A percentile compares a stretch with the other conserved stretches of the same genome.
Conservation (phyloP, 2,888 invertebrate species). For the Leptodirus hochenwartii region DNA sequence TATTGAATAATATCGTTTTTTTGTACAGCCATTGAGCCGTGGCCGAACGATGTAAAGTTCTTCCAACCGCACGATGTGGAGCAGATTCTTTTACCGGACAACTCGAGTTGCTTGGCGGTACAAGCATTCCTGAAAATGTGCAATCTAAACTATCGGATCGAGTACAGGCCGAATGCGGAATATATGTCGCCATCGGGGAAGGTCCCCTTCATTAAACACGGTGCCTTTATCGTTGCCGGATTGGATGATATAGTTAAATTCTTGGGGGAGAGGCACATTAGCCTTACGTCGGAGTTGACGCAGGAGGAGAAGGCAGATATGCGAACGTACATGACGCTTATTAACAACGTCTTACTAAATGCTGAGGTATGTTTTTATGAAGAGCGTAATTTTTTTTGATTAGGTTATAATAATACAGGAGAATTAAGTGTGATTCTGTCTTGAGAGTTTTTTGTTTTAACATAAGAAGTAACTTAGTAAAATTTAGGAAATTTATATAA, state of each 20-base stretch:
- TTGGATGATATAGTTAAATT: constrained; percentile 83
- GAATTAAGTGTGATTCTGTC: no score
- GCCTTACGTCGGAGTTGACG: constrained; percentile 51
- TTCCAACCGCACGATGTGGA: constrained; percentile 85
- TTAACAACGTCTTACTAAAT: constrained; percentile 74
- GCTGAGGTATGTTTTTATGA: constrained; percentile 57
- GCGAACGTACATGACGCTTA: constrained; percentile 82
- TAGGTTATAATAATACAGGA: not conserved
- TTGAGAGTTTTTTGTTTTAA: no score
- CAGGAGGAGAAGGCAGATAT: constrained; percentile 73
- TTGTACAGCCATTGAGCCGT: constrained; percentile 62
- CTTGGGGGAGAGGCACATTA: constrained; percentile 66
- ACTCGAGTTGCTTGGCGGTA: constrained; percentile 83
- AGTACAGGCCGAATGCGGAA: constrained; percentile 80
- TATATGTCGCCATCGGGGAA: constrained; percentile 91
- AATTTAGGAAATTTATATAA: not conserved
- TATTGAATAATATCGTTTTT: not conserved
- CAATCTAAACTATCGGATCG: constrained; percentile 61
- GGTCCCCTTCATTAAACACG: constrained; percentile 84
- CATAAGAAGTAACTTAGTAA: no score
- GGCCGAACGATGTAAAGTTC: constrained; percentile 74
- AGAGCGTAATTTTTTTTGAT: no score
- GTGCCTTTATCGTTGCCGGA: constrained; percentile 75
- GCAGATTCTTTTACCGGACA: constrained; percentile 85
- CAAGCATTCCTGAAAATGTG: constrained; percentile 91